Base-by-base conservation (phyloP, 2,113 vertebrate genomes). In the Athene cunicularia region DNA sequence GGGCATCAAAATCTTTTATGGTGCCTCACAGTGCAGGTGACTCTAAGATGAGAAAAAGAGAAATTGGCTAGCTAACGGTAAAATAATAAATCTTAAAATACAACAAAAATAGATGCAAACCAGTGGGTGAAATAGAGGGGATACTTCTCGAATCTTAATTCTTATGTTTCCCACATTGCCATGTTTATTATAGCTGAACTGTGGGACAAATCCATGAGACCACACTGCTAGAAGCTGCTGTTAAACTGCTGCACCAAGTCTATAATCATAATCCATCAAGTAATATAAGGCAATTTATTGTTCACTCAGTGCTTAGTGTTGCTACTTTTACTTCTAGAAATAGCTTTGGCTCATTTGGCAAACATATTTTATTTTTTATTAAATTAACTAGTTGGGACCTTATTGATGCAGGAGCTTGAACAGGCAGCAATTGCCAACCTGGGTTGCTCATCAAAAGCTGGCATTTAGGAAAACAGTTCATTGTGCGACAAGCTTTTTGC, bases 231-330 rank as follows among this genome's bases (percentile, higher is more conserved):
- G 64, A 82, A 95, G 74, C 77, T 70, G 27, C 56, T 79, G 27
- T 79, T 66, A 75, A 76, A 62, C 47, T 74, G 67, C 53, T 5
- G 13, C 43, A 79, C 59, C 35, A 95, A 71, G 37, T 85, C 52
- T 95, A 67, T 97, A 96, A 95, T 97, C 95, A 97, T 92, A 97
- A 96, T 83, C 91, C 91, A 81, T 82, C 91, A 95, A 97, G 94
- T 92, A 94, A 90, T 86, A 86, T n/a, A 82, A 89, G n/a, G 91
- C 74, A 96, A 90, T 91, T 94, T 95, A 95, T 93, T 89, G 96
- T 94, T 94, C 92, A 84, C 41, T 67, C 45, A 80, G 88, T 85
- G 45, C 68, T 81, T 73, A 63, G 72, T 76, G 75, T 97, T 96
- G 77, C 52, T 88, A 84, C 66, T 30, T 95, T 88, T 97, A 95